Evolutionary conservation across 2,113 vertebrate genomes (phyloP).

Genomic region (Rhipidura dahli): DNA sequence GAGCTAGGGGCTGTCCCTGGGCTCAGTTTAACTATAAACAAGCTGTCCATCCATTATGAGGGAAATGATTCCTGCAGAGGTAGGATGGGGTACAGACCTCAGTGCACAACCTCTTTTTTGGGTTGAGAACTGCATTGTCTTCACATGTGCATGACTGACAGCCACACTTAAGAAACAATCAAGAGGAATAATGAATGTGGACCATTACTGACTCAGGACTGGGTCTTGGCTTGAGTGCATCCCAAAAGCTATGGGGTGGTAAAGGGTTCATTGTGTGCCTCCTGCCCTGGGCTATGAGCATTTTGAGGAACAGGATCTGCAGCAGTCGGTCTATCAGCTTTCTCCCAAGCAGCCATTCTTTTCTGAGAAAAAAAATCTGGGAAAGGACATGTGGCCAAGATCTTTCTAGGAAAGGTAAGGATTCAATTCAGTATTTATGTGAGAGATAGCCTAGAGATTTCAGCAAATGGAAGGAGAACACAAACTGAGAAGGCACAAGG

Average conservation of each 20-base stretch:
- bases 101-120: background rate
- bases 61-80: background rate
- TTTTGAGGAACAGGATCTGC: background rate
- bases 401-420: background rate
- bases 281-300: background rate
- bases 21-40: background rate
- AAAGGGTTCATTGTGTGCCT: background rate
- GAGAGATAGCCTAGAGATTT: background rate
- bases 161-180: background rate
- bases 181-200: background rate
- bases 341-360: background rate
- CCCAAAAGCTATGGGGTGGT: background rate
- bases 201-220: background rate
- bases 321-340: background rate
- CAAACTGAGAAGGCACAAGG: rapidly evolving
- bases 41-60: background rate
- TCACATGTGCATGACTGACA: background rate
- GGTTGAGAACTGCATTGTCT: background rate
- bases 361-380: background rate
- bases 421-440: background rate
- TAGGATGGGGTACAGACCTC: background rate
- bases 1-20: background rate
- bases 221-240: background rate
- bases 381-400: background rate
- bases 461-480: background rate